Base-by-base conservation (phyloP, 2,888 invertebrate species). In the Drosophila monieri region DNA sequence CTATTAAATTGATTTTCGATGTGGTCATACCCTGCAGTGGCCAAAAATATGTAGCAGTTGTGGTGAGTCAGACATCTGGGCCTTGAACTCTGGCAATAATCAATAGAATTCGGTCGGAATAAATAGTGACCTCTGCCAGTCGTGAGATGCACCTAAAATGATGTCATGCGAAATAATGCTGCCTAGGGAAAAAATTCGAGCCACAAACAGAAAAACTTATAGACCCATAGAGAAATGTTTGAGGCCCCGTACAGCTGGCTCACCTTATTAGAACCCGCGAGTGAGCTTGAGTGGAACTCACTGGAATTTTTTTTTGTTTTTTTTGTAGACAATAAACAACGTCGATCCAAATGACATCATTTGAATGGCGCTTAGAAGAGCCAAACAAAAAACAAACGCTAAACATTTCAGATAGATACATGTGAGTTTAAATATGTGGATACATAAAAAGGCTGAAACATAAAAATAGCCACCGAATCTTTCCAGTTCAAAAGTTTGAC, bases 291-390 rank as follows among this genome's bases (percentile, higher is more conserved):
- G 60, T 68, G 68, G 69, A 69, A 68, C 23, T 12, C 23, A 68
- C 53, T 67, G 48, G 59, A 68, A 60, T 49, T 25, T 46, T 41
- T 18, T 18, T 18, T 18, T 18, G 2, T 18, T 18, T 18, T 18
- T 18, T 53, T 39, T 15, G 25, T 47, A 54, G 47, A 35, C 30
- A 59, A 59, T 32, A 60, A 41, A 56, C 37, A 54, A 66, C 70
- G 53, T 41, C 43, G 66, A 52, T 52, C 25, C 35, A 55, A 64
- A 81, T 84, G 84, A 84, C 85, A 86, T 84, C 84, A 84, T 84
- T 58, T 74, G 55, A 70, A 70, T 55, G 39, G 25, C 30, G 62
- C 46, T 61, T 49, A 61, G 41, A 69, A 53, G 32, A 60, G 51
- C 49, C 35, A 49, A 60, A 48, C 70, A 70, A 70, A 56, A 60